Evolutionary conservation across 2,888 invertebrate species (phyloP).

Genomic region (Pterostichus niger): DNA sequence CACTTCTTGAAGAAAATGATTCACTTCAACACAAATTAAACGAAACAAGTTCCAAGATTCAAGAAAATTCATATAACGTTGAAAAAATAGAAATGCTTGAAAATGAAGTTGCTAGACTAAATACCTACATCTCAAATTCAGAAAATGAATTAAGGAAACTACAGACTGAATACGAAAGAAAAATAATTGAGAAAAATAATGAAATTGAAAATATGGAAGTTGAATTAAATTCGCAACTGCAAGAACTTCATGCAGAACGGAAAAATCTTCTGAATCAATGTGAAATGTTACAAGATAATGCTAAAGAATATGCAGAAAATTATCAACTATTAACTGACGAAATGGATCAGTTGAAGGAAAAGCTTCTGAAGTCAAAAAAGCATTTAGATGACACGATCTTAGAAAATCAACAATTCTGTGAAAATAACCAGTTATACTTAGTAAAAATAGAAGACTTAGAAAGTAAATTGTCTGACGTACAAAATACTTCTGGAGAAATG

Average conservation of each 20-base stretch:
- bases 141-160: conserved; percentile 78
- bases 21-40: conserved; percentile 77
- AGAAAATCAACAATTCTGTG: conserved; percentile 29
- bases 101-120: conserved; percentile 77
- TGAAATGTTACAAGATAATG: conserved; percentile 77
- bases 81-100: conserved; percentile 78
- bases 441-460: conserved; percentile 33
- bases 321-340: conserved; percentile 69
- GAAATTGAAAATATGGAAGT: conserved; percentile 78
- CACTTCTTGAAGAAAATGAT: conserved; percentile 79
- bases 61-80: conserved; percentile 68
- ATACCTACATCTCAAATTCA: conserved; percentile 77
- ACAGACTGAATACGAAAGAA: conserved; percentile 76
- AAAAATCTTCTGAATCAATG: conserved; percentile 73
- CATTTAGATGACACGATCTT: conserved; percentile 1
- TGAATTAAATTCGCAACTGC: conserved; percentile 77
- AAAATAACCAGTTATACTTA: conserved; percentile 29
- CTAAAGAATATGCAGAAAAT: conserved; percentile 70
- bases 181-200: conserved; percentile 75
- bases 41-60: conserved; percentile 73
- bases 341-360: conserved; percentile 68
- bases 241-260: conserved; percentile 73
- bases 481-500: not conserved
- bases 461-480: conserved; percentile 22
- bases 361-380: conserved; percentile 6